Percentiles rank a stretch among this genome's conserved stretches.
These are phyloP conservation scores for Leptinotarsa juncta DNA, from an alignment of 2,888 invertebrate species.

Conservation along the genomic window DNA sequence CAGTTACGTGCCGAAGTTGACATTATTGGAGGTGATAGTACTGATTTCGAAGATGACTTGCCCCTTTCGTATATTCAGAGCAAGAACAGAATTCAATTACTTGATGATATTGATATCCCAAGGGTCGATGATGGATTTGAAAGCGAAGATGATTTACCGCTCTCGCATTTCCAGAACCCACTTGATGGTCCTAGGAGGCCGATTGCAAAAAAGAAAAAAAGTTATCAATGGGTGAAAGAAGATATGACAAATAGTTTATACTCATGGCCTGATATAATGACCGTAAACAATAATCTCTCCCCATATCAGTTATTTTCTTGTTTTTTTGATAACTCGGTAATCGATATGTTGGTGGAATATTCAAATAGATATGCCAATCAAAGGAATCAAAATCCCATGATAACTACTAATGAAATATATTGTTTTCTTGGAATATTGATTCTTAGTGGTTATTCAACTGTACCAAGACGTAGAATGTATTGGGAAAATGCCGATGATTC, in stretches of 20 bases:
- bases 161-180: slow-evolving; percentile 11
- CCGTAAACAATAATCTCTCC: slow-evolving; percentile 15
- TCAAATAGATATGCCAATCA: slow-evolving; percentile 17
- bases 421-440: slow-evolving; percentile 43
- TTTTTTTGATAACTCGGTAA: slow-evolving; percentile 28
- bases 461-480: slow-evolving; percentile 42
- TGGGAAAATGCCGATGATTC: slow-evolving; percentile 41
- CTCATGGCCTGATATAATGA: slow-evolving; percentile 4
- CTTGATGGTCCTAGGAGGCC: slow-evolving; percentile 13
- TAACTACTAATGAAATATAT: slow-evolving; percentile 40
- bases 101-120: slow-evolving; percentile 13
- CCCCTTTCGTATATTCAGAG: slow-evolving; percentile 16
- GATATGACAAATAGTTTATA: slow-evolving; percentile 6
- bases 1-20: not conserved
- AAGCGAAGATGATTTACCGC: slow-evolving; percentile 6
- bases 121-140: slow-evolving; percentile 3
- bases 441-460: slow-evolving; percentile 41
- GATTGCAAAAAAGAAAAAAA: slow-evolving; percentile 13
- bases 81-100: slow-evolving; percentile 9
- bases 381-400: slow-evolving; percentile 10
- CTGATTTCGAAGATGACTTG: slow-evolving; percentile 7
- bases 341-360: slow-evolving; percentile 29
- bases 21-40: slow-evolving; percentile 2
- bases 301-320: slow-evolving; percentile 14
- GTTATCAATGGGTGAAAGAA: slow-evolving; percentile 10